phyloP scores from a whole-genome alignment of 2,888 invertebrate genomes.

The Lepetodrilus schrolli region DNA sequence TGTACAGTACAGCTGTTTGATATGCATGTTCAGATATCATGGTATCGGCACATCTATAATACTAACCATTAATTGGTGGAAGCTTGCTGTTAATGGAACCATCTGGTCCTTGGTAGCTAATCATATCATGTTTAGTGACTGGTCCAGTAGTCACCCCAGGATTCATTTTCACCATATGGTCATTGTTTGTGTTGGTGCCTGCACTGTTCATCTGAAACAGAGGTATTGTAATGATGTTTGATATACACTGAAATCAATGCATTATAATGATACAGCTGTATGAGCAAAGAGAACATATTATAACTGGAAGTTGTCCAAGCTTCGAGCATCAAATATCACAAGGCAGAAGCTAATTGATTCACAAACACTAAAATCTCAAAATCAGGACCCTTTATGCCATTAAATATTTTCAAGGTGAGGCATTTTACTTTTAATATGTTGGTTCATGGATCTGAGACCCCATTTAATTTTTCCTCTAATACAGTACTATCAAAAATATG shows the following conservation, averaged over 20 bases:
- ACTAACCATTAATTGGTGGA: slow-evolving; percentile 61
- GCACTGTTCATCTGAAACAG: slow-evolving; percentile 55
- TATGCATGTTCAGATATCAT: too few species aligned
- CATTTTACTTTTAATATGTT: too few species aligned
- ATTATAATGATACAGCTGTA: background rate
- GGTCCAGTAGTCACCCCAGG: slow-evolving; percentile 33
- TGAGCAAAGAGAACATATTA: background rate
- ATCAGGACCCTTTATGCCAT: too few species aligned
- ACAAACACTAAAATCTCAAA: too few species aligned
- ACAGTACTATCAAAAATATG: too few species aligned
- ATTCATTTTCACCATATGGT: slow-evolving; percentile 40
- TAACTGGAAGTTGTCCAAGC: background rate
- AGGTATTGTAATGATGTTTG: too few species aligned
- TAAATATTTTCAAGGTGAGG: too few species aligned
- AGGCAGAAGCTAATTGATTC: background rate
- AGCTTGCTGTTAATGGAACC: slow-evolving; percentile 66
- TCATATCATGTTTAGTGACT: slow-evolving; percentile 68
- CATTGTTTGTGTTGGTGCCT: slow-evolving; percentile 62
- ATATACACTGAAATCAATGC: background rate
- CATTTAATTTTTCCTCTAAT: too few species aligned
- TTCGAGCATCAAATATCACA: too few species aligned
- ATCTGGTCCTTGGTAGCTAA: slow-evolving; percentile 68
- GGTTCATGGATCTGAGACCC: too few species aligned
- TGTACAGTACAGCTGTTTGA: too few species aligned
- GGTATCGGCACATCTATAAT: too few species aligned